phyloP scores from a whole-genome alignment of 2,888 invertebrate species.

The Epinotia brunnichana region DNA sequence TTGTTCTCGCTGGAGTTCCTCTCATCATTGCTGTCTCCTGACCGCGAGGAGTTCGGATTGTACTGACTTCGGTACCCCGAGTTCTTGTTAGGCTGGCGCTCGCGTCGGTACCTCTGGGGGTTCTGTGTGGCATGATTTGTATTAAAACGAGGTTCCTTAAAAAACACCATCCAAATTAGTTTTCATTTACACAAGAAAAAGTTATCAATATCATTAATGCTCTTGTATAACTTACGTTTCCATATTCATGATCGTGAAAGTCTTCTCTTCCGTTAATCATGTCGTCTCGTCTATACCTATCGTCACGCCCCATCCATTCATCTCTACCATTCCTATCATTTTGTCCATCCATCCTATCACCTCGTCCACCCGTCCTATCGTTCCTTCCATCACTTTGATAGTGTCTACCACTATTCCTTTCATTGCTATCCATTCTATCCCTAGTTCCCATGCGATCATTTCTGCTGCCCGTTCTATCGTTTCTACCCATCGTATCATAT shows the following conservation, averaged over 20 bases:
- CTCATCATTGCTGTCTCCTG: slow-evolving; percentile 58
- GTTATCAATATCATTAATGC: neutral
- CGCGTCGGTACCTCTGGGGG: slow-evolving; percentile 66
- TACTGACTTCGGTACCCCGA: slow-evolving; percentile 77
- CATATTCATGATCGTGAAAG: slow-evolving; percentile 63
- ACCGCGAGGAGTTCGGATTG: slow-evolving; percentile 68
- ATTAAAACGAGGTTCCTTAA: slow-evolving; percentile 51
- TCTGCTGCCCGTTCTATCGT: slow-evolving; percentile 49
- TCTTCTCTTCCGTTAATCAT: slow-evolving; percentile 57
- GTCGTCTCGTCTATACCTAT: slow-evolving; percentile 51
- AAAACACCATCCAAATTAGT: neutral
- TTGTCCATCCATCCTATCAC: slow-evolving; percentile 50
- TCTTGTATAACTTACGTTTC: slow-evolving; percentile 60
- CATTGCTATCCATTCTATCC: slow-evolving; percentile 39
- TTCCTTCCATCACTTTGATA: slow-evolving; percentile 34
- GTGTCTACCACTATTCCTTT: slow-evolving; percentile 34
- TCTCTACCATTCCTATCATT: slow-evolving; percentile 48
- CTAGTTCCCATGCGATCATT: slow-evolving; percentile 49
- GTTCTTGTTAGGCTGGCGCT: slow-evolving; percentile 63
- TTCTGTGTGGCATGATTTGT: slow-evolving; percentile 58
- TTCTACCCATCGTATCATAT: slow-evolving; percentile 36
- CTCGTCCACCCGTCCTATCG: slow-evolving; percentile 47
- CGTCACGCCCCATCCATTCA: slow-evolving; percentile 48
- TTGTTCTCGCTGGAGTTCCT: slow-evolving; percentile 62
- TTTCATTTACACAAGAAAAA: neutral